A percentile compares a stretch with the other conserved stretches of the same genome.
Evolutionary conservation across 1,140 invertebrate species (phyloP).

Genomic region (Orussus abietinus): DNA sequence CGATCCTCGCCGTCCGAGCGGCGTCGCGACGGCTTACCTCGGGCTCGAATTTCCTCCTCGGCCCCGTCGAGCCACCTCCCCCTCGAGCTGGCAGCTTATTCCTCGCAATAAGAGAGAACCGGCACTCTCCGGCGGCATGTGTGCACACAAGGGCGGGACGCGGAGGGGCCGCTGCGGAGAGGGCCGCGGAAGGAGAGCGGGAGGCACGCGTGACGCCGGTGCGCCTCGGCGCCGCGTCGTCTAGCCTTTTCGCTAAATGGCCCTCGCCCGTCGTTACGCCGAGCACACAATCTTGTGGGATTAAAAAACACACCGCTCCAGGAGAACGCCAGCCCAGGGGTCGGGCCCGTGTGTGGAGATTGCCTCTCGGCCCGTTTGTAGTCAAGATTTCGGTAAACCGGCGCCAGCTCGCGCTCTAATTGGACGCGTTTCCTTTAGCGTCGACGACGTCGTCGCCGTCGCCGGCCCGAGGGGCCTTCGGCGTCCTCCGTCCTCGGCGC

Average conservation of each 20-base stretch:
- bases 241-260: constrained; percentile 44
- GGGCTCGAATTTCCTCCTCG: constrained; percentile 32
- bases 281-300: constrained; percentile 41
- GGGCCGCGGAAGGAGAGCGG: background rate
- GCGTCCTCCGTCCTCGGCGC: no score
- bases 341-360: constrained; percentile 22
- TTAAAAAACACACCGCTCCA: constrained; percentile 38
- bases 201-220: constrained; percentile 23
- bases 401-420: constrained; percentile 29
- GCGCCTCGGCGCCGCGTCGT: no score
- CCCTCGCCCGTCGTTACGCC: constrained; percentile 28
- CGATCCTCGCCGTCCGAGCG: no score
- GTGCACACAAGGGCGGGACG: background rate
- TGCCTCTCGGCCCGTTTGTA: constrained; percentile 35
- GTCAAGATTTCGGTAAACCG: constrained; percentile 41
- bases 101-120: constrained; percentile 35
- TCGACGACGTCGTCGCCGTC: no score
- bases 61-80: background rate
- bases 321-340: no score
- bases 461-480: no score
- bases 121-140: constrained; percentile 13
- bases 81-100: constrained; percentile 21
- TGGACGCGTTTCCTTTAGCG: constrained; percentile 27
- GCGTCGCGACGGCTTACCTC: constrained; percentile 27
- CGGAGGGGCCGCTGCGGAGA: background rate